Base-by-base conservation (phyloP, 2,888 invertebrate genomes). In the Nomada fucata region DNA sequence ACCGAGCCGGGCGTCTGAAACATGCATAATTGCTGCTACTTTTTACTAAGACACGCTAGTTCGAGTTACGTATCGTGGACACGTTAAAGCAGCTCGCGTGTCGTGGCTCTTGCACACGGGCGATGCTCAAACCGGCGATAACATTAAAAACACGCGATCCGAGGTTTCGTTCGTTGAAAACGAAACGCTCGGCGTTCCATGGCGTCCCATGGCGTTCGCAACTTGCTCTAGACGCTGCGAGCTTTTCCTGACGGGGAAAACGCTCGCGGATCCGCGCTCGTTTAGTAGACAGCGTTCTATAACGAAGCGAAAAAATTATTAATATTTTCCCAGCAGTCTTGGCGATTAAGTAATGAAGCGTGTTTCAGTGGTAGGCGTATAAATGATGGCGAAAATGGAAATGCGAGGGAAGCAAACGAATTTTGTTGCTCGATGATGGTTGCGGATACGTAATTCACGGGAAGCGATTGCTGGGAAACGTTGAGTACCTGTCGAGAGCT, bases 81-180 rank as follows among this genome's bases (percentile, higher is more conserved):
- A n/a, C 23, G 42, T 71, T 50, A 42, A 26, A 63, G 18, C 20
- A 11, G 55, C 9, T 79, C 53, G 79, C 82, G 52, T 82, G 79
- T 50, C 57, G 42, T 23, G 57, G 44, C 52, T 65, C 61, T 52
- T 52, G 59, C 42, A 44, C 60, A 71, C 82, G 76, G 59, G 64
- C 70, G 52, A 44, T 60, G 53, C 3, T 61, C 53, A 36, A 59
- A 53, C 9, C 29, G 23, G 52, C 53, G 57, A 73, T 70, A 44
- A 55, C 73, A 74, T 77, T 74, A 67, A 63, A 83, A 65, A 18
- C 83, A 67, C 73, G 77, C 77, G 63, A 71, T 50, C 63, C 20
- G 11, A 50, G 26, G 23, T 42, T 61, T 67, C 47, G 55, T 44
- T 50, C 44, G 26, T 36, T 73, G 26, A 60, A 77, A 77, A 74